Conservation (phyloP, 1,140 invertebrate genomes). For the Hormaphis cornu region DNA sequence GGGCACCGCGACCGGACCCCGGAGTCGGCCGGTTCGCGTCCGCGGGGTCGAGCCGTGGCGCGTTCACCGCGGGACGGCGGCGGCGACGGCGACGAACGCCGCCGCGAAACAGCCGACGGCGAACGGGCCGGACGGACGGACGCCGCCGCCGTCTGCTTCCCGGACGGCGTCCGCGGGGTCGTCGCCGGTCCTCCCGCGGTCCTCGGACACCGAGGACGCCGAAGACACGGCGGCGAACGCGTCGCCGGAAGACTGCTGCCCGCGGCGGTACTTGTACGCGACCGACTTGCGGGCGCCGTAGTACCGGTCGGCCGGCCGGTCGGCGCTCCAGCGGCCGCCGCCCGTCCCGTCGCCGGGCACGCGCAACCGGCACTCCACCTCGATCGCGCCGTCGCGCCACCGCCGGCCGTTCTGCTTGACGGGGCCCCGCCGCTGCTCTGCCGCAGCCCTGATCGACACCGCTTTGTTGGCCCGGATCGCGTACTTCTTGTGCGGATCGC, state of each 20-base stretch:
- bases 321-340: neutral
- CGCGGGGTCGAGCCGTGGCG: no score
- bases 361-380: constrained; percentile 4
- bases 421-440: neutral
- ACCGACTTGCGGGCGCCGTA: neutral
- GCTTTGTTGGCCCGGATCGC: neutral
- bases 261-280: neutral
- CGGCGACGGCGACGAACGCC: neutral
- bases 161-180: neutral
- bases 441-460: neutral
- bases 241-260: neutral
- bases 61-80: no score
- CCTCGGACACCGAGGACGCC: neutral
- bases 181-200: no score
- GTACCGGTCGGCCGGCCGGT: neutral
- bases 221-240: neutral
- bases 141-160: neutral
- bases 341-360: constrained; percentile 10
- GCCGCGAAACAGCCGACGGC: neutral
- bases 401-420: neutral
- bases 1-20: no score
- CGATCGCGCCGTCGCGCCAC: neutral
- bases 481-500: neutral
- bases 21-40: no score
- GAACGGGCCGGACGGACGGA: neutral